Evolutionary conservation across 2,797 vertebrate genomes (phyloP), one percentile per base, ranked within the genome.

Genomic region (Tolypeutes matacus): DNA sequence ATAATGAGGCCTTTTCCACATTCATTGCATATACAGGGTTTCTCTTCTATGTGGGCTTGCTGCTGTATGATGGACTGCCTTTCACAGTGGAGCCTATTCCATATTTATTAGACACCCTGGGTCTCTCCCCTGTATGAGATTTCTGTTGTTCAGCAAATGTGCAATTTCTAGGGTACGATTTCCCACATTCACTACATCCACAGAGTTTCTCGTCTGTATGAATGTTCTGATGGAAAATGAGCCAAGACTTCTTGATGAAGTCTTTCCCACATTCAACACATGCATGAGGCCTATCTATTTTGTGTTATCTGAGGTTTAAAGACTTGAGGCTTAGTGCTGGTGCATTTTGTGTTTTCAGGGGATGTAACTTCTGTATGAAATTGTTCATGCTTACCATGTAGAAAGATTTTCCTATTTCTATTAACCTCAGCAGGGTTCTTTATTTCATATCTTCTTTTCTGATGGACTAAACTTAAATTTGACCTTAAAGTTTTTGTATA

Each of bases 141-240:
- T 83, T 96, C 65, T 67, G 89, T 67, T 89, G 21, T 31, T 93
- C 77, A 46, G 67, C 53, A 29, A 92, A 67, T 10, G 72, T 64
- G 69, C 93, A 82, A 83, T 92, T 95, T 76, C 93, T 87, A 65
- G 88, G 76, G 42, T 93, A 93, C 13, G 90, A 81, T 75, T 65
- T 95, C 64, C 67, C 86, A 86, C 51, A 46, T 9, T 46, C 5
- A 46, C 11, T 8, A 46, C 46, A 46, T 46, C 46, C 46, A 46
- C 9, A 46, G 46, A 11, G 46, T 5, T 46, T 46, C 46, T 46
- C 46, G 11, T 46, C 46, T 46, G 46, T 46, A 46, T 17, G 25
- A 53, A 76, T 31, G 12, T 5, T 88, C 62, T 85, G n/a, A 13
- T 5, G 49, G 49, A 60, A 53, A 93, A 73, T 29, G 42, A 85